Evolutionary conservation across 2,797 vertebrate species (phyloP).

Genomic region (Labeo calbasu): DNA sequence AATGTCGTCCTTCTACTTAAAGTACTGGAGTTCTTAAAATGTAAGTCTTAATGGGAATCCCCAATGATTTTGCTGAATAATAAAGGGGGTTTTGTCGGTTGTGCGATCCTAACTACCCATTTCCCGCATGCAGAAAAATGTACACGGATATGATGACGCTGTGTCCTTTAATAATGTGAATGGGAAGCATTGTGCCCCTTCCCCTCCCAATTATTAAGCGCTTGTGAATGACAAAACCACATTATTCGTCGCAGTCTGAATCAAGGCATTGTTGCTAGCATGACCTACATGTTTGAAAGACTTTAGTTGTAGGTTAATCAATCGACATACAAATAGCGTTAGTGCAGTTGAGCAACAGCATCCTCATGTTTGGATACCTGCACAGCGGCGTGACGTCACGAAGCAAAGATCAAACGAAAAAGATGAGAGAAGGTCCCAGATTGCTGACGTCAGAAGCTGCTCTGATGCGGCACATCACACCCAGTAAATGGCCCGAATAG

Average conservation of each 20-base stretch:
- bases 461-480: constrained; percentile 42
- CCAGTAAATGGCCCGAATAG: constrained; percentile 24
- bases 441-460: constrained; percentile 52
- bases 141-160: background rate
- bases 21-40: background rate
- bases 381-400: constrained; percentile 38
- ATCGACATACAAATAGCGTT: background rate
- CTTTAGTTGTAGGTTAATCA: constrained; percentile 17
- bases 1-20: constrained; percentile 14
- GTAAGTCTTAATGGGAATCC: background rate
- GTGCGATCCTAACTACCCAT: background rate
- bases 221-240: constrained; percentile 31
- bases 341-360: constrained; percentile 7
- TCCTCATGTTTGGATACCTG: constrained; percentile 20
- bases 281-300: constrained; percentile 55
- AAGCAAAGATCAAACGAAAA: constrained; percentile 5
- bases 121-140: constrained; percentile 7
- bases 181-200: background rate
- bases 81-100: background rate
- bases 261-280: constrained; percentile 52
- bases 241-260: constrained; percentile 49
- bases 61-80: background rate
- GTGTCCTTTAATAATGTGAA: constrained; percentile 19
- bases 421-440: constrained; percentile 14
- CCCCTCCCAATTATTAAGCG: background rate